Conservation (phyloP, 2,888 invertebrate genomes). For the Megaustenia siamemsis region DNA sequence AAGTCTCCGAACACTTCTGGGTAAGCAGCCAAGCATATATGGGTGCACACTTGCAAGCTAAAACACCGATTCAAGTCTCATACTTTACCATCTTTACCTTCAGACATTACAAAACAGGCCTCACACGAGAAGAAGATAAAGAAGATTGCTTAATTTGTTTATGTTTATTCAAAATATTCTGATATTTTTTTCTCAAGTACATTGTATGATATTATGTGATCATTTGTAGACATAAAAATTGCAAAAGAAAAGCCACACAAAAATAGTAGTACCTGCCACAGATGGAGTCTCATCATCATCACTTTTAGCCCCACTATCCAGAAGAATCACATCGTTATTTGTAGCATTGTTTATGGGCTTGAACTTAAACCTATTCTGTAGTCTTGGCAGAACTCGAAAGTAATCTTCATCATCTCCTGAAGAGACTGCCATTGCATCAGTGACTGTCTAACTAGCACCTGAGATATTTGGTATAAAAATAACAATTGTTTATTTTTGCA, state of each 20-base stretch:
- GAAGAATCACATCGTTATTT: not conserved
- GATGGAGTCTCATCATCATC: not conserved
- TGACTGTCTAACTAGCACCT: too few relatives aligned
- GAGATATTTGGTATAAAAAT: too few relatives aligned
- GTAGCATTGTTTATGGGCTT: not conserved
- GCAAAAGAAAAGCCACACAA: not conserved
- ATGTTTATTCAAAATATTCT: too few relatives aligned
- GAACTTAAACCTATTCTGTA: conserved; percentile 35
- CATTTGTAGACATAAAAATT: not conserved
- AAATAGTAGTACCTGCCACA: conserved; percentile 8
- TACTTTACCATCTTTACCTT: not conserved
- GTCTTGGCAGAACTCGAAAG: conserved; percentile 24
- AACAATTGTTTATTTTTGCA: too few relatives aligned
- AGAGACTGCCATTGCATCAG: conserved; percentile 1
- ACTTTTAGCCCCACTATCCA: not conserved
- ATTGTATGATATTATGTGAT: not conserved
- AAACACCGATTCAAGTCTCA: not conserved
- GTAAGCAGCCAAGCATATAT: too few relatives aligned
- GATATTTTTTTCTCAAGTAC: too few relatives aligned
- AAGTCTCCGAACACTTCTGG: too few relatives aligned
- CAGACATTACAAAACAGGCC: too few relatives aligned
- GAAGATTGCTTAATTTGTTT: too few relatives aligned
- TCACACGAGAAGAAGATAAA: too few relatives aligned
- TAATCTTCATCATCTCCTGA: conserved; percentile 15
- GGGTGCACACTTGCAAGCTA: too few relatives aligned